Base-by-base conservation (phyloP, 1,140 invertebrate species). In the Theocolax elegans region DNA sequence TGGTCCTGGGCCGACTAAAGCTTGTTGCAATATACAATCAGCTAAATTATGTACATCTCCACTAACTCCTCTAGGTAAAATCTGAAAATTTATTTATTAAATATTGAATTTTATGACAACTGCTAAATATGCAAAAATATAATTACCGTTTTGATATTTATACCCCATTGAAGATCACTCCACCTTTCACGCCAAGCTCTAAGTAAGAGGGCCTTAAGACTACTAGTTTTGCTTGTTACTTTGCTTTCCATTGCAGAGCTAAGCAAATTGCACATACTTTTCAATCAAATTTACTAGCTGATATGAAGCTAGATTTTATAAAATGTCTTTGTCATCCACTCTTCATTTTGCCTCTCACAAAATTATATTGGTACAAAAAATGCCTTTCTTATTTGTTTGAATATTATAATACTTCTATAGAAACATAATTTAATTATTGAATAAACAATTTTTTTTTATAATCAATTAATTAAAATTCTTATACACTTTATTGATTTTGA, bases 131-230 rank as follows among this genome's bases (percentile, higher is more conserved):
- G 19, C 13, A 53, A 69, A n/a, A n/a, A n/a, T n/a, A n/a, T 49
- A 78, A 80, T 85, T 80, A 90, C 93, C 23, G 93, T 93, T 88
- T 97, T 97, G 31, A 97, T 95, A 80, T 97, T 94, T 69, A 97
- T 96, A 29, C 95, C 95, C 95, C 95, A 98, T 83, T 97, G 93
- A 27, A 97, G 89, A 86, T 97, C 95, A 12, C 92, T 93, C 96
- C 96, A 98, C 62, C 96, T 87, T 87, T 97, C 95, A 76, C 95
- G 88, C 96, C 96, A 98, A 46, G 96, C 96, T 84, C 91, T 89
- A 29, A 97, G 84, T 69, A 97, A 88, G 10, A 96, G 86, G 66
- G 92, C 92, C 86, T 95, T 95, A n/a, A 96, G 86, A 46, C 90
- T 92, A 76, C 92, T 93, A 3, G 93, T 94, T 88, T 94, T 94